Conservation (phyloP, 2,797 vertebrate genomes). For the Neostethus bicornis region DNA sequence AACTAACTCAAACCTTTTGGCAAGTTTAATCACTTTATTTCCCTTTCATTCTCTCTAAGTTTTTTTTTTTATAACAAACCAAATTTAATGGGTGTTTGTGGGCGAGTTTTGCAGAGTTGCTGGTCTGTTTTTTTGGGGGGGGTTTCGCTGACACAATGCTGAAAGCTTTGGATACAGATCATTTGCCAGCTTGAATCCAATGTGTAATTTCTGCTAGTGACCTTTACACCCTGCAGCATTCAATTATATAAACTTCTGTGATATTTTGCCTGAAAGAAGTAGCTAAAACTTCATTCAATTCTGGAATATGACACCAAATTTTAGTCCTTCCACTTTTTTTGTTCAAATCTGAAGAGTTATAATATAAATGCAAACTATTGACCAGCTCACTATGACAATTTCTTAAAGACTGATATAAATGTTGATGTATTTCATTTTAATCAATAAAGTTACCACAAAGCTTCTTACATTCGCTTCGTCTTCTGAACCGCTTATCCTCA, state of each 20-base stretch:
- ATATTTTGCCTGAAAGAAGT: conserved; percentile 8
- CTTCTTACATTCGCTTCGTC: too few species aligned
- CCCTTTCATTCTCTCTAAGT: conserved; percentile 23
- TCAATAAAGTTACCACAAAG: neutral
- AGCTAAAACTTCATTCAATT: too few species aligned
- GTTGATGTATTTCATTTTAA: neutral
- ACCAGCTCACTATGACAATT: neutral
- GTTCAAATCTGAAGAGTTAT: too few species aligned
- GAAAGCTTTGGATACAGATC: conserved; percentile 31
- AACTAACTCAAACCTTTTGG: conserved; percentile 21
- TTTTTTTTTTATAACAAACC: conserved; percentile 34
- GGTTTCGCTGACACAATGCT: conserved; percentile 51
- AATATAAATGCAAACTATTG: neutral
- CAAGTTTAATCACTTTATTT: conserved; percentile 29
- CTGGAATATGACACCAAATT: too few species aligned
- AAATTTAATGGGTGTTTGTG: conserved; percentile 50
- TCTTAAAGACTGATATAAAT: too few species aligned
- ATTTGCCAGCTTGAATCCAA: conserved; percentile 41
- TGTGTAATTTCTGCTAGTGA: conserved; percentile 33
- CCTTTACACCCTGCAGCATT: conserved; percentile 22
- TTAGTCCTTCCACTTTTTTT: too few species aligned
- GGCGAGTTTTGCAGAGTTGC: conserved; percentile 39
- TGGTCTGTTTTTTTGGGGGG: conserved; percentile 42
- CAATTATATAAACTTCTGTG: conserved; percentile 21
- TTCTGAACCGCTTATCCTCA: too few species aligned